Conservation (phyloP, 2,888 invertebrate species). For the Phengaris alcon region DNA sequence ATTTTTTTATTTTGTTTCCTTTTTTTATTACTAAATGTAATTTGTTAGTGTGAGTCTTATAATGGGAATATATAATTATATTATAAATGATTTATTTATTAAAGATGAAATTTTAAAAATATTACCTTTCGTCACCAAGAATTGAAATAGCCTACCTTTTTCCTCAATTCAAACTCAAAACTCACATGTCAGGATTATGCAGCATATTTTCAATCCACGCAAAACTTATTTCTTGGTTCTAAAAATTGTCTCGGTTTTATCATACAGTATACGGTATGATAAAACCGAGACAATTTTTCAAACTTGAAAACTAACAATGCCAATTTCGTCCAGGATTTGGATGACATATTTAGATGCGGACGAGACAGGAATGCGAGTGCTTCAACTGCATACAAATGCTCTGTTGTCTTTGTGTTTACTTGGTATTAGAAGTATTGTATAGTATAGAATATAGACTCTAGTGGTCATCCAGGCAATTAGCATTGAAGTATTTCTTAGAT, state of each 20-base stretch:
- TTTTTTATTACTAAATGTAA: no score
- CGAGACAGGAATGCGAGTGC: neutral
- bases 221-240: neutral
- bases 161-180: neutral
- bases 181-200: conserved; percentile 21
- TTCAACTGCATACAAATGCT: conserved; percentile 18
- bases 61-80: no score
- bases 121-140: neutral
- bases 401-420: neutral
- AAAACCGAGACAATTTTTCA: conserved; percentile 5
- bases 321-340: conserved; percentile 22
- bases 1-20: no score
- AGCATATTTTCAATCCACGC: conserved; percentile 10
- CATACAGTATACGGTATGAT: neutral
- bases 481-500: no score
- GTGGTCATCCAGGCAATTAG: neutral
- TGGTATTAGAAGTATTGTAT: neutral
- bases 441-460: neutral
- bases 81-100: no score
- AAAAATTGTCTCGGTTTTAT: no score
- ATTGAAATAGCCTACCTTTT: neutral
- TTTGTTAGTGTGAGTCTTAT: no score
- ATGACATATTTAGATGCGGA: conserved; percentile 11
- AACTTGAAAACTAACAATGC: conserved; percentile 25
- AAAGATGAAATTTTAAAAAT: neutral